Conservation (phyloP, 1,140 invertebrate genomes). For the Oncopodura yosiiana region DNA sequence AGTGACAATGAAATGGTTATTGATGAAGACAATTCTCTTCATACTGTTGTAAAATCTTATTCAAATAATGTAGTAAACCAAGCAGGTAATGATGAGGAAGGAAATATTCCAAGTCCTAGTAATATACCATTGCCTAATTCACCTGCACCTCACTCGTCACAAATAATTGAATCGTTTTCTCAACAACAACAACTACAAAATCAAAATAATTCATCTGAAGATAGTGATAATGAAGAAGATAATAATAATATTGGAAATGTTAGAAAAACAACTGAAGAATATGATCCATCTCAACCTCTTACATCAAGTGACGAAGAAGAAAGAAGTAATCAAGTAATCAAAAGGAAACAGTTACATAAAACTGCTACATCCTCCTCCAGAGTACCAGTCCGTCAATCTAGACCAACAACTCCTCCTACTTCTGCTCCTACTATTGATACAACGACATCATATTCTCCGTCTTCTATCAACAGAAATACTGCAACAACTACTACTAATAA, state of each 20-base stretch:
- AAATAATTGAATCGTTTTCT: no score
- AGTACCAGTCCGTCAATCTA: no score
- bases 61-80: background rate
- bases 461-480: no score
- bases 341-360: background rate
- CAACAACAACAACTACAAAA: no score
- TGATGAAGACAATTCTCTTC: constrained; percentile 29
- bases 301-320: constrained; percentile 33
- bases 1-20: constrained; percentile 37
- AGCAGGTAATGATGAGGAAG: background rate
- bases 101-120: constrained; percentile 10
- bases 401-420: background rate
- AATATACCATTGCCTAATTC: constrained; percentile 27
- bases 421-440: no score
- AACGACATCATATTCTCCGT: no score
- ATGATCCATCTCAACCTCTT: constrained; percentile 33
- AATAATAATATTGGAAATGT: background rate
- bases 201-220: no score
- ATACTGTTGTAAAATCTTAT: background rate
- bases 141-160: constrained; percentile 10
- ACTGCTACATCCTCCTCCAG: background rate
- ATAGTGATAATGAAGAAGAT: background rate
- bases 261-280: constrained; percentile 14
- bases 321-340: background rate
- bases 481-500: background rate